Evolutionary conservation across 30 jellyfish, hydroid and myxozoan genomes (phyloP).

Genomic region (Nemopilema nomurai): DNA sequence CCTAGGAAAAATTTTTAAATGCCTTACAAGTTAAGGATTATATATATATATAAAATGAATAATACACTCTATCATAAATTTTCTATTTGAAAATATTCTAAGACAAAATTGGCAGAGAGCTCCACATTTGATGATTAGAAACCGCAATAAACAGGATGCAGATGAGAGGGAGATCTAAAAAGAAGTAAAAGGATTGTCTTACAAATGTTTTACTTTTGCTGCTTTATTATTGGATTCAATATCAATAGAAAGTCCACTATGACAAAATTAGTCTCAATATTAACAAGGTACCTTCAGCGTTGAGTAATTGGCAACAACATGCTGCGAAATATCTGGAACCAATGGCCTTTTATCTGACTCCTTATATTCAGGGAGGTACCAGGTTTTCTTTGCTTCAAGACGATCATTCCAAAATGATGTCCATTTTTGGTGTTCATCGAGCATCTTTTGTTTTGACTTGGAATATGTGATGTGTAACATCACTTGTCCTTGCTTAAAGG

Average conservation of each 20-base stretch:
- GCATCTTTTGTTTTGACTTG: slow-evolving; percentile 72
- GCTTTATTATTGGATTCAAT: not conserved
- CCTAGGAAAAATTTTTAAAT: slow-evolving; percentile 30
- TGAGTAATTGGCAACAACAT: slow-evolving; percentile 66
- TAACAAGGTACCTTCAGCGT: slow-evolving; percentile 51
- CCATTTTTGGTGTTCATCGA: slow-evolving; percentile 61
- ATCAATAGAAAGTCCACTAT: not conserved
- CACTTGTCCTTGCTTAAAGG: slow-evolving; percentile 79
- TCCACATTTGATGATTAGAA: too few species aligned
- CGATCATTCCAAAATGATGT: slow-evolving; percentile 59
- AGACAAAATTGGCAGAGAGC: too few species aligned
- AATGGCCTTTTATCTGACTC: slow-evolving; percentile 36
- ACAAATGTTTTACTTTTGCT: too few species aligned
- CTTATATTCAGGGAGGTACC: slow-evolving; percentile 78
- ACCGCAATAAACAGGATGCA: too few species aligned
- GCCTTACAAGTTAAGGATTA: not conserved
- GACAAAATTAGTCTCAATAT: not conserved
- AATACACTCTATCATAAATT: not conserved
- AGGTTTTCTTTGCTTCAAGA: slow-evolving; percentile 57
- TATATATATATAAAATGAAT: too few species aligned
- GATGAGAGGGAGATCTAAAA: too few species aligned
- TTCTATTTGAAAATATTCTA: too few species aligned
- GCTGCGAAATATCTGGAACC: slow-evolving; percentile 73
- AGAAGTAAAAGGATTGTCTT: too few species aligned
- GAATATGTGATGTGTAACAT: slow-evolving; percentile 69